Percentiles rank a stretch among this genome's conserved stretches.
Evolutionary conservation across 2,888 invertebrate genomes (phyloP).

Genomic region (Acleris holmiana): DNA sequence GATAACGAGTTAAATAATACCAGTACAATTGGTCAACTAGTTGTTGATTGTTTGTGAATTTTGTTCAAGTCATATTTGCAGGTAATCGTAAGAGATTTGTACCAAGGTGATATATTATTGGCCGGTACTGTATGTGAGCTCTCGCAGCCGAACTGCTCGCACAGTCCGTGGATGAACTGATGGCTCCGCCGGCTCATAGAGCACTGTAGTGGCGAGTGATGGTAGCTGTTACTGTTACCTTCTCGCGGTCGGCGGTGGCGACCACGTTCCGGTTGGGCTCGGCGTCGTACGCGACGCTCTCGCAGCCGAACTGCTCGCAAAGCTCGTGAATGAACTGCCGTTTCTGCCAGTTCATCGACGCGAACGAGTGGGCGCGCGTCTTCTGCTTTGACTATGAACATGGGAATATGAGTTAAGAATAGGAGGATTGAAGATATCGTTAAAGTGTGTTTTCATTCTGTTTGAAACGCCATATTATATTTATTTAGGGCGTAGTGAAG

Average conservation of each 20-base stretch:
- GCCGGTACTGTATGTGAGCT: too few relatives aligned
- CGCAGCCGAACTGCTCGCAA: slow-evolving; percentile 97
- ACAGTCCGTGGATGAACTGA: slow-evolving; percentile 94
- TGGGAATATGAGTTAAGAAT: background rate
- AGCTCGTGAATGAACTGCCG: slow-evolving; percentile 96
- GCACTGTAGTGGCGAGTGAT: too few relatives aligned
- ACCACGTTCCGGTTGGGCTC: slow-evolving; percentile 98
- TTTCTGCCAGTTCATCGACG: slow-evolving; percentile 96
- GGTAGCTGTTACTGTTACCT: slow-evolving; percentile 76
- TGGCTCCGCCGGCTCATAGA: background rate
- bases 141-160: slow-evolving; percentile 97
- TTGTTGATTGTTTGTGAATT: too few relatives aligned
- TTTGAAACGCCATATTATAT: too few relatives aligned
- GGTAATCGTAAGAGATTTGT: too few relatives aligned
- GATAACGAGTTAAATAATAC: too few relatives aligned
- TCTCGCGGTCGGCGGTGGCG: slow-evolving; percentile 93
- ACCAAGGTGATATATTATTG: too few relatives aligned
- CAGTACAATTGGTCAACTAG: too few relatives aligned
- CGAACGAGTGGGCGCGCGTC: slow-evolving; percentile 93
- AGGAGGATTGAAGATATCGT: slow-evolving; percentile 70
- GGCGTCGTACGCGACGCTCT: slow-evolving; percentile 96
- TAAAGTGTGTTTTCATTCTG: too few relatives aligned
- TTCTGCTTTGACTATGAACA: slow-evolving; percentile 88
- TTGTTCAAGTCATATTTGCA: too few relatives aligned
- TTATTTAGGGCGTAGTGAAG: too few relatives aligned